Evolutionary conservation across 2,113 vertebrate species (phyloP).

Genomic region (Ceyx cyanopectus): DNA sequence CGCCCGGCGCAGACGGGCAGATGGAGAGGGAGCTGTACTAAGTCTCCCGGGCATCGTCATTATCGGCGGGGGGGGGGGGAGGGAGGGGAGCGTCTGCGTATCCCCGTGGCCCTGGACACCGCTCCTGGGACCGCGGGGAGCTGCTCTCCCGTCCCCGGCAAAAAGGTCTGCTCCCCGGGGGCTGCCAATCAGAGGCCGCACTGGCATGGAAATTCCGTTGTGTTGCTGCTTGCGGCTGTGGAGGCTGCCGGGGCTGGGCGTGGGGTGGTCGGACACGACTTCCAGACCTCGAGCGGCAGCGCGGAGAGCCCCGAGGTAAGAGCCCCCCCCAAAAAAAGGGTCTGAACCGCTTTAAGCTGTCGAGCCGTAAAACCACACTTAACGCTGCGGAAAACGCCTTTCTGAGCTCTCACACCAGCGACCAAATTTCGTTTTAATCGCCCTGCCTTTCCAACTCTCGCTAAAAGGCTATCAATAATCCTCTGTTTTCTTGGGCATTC

Average conservation of each 20-base stretch:
- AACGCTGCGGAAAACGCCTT: not conserved
- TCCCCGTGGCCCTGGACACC: not conserved
- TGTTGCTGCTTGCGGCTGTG: not conserved
- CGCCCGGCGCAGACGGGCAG: not conserved
- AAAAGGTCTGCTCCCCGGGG: not conserved
- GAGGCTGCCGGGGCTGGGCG: not conserved
- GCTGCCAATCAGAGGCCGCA: not conserved
- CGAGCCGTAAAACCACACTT: not conserved
- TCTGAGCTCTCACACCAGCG: not conserved
- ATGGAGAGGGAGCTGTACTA: not conserved
- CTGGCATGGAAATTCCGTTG: not conserved
- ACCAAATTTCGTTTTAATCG: not conserved
- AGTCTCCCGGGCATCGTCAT: not conserved
- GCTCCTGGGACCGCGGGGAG: not conserved
- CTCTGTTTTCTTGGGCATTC: not conserved
- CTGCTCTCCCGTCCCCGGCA: not conserved
- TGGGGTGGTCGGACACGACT: not conserved
- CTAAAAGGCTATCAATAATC: not conserved
- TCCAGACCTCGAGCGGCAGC: not conserved
- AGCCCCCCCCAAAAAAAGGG: not conserved
- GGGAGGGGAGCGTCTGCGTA: not conserved
- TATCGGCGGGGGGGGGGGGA: too few relatives aligned
- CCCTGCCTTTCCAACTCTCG: not conserved
- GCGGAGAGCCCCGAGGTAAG: not conserved
- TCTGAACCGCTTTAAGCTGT: not conserved